A percentile compares a stretch with the other conserved stretches of the same genome.
These are phyloP conservation scores for Anoplolepis gracilipes DNA, from an alignment of 1,140 invertebrate species.

Conservation along the genomic window DNA sequence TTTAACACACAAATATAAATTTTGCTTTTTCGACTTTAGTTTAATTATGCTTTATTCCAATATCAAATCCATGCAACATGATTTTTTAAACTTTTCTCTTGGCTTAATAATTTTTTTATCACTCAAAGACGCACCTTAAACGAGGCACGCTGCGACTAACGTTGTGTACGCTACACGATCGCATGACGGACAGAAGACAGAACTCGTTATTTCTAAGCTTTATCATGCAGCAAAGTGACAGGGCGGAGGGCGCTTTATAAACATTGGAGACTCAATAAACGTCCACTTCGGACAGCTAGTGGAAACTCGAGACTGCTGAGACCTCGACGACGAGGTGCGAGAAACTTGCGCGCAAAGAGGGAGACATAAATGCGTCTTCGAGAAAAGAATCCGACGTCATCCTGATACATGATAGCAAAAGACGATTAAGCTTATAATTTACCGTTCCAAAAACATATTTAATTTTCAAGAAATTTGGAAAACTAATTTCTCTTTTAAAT, in stretches of 20 bases:
- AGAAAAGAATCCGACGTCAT: constrained; percentile 28
- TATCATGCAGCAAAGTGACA: constrained; percentile 66
- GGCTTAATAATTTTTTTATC: background rate
- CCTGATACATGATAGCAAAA: background rate
- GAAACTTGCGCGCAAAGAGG: background rate
- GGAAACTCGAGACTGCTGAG: constrained; percentile 43
- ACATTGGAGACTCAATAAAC: constrained; percentile 72
- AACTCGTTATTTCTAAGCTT: constrained; percentile 79
- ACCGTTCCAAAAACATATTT: background rate
- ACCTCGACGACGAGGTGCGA: constrained; percentile 13
- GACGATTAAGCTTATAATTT: background rate
- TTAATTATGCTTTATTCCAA: background rate
- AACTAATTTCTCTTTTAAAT: background rate
- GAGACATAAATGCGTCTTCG: background rate
- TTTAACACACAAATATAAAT: background rate
- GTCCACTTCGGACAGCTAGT: constrained; percentile 52
- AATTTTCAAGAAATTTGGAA: background rate
- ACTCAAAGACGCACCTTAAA: constrained; percentile 43
- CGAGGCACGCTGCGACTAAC: constrained; percentile 24
- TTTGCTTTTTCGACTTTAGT: background rate
- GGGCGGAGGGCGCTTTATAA: constrained; percentile 71
- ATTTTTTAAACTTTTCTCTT: background rate
- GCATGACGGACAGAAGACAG: constrained; percentile 74
- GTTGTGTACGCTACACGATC: constrained; percentile 64
- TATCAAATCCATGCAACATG: background rate